These are phyloP conservation scores for Ligdia adustata DNA, from an alignment of 2,888 invertebrate species.

Conservation along the genomic window DNA sequence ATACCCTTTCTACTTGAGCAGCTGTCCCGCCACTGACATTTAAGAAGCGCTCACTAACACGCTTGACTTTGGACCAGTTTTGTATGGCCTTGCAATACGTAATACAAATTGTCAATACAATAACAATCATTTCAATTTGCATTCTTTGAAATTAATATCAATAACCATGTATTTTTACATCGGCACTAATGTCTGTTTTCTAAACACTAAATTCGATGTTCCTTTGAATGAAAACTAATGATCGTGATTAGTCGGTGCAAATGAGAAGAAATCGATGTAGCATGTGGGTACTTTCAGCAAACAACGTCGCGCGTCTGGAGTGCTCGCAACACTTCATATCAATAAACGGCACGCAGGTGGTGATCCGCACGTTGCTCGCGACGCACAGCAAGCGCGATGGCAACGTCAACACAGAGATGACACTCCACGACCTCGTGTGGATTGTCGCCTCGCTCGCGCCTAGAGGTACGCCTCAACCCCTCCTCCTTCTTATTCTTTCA, in stretches of 20 bases:
- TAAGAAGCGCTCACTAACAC: conserved; percentile 57
- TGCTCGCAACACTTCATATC: conserved; percentile 80
- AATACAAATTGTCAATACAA: conserved; percentile 57
- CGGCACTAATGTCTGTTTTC: background rate
- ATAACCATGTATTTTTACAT: conserved; percentile 25
- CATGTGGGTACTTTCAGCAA: conserved; percentile 67
- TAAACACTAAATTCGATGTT: too few relatives aligned
- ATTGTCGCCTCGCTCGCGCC: conserved; percentile 84
- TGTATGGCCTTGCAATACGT: conserved; percentile 55
- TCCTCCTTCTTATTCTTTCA: conserved; percentile 53
- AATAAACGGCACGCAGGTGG: conserved; percentile 82
- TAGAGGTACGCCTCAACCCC: conserved; percentile 64
- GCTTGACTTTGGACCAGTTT: conserved; percentile 65
- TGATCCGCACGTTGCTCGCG: conserved; percentile 81
- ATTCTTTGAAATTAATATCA: conserved; percentile 52
- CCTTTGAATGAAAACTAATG: too few relatives aligned
- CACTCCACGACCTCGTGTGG: conserved; percentile 85
- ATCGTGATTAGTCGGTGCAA: background rate
- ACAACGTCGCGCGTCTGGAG: conserved; percentile 76
- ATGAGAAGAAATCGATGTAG: conserved; percentile 10
- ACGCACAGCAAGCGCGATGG: conserved; percentile 80
- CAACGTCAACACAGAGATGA: conserved; percentile 76
- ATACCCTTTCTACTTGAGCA: conserved; percentile 50
- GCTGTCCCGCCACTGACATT: conserved; percentile 67
- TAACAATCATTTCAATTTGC: conserved; percentile 51